phyloP scores from a whole-genome alignment of 2,797 vertebrate species.

The Gymnoscopelus microlampas region DNA sequence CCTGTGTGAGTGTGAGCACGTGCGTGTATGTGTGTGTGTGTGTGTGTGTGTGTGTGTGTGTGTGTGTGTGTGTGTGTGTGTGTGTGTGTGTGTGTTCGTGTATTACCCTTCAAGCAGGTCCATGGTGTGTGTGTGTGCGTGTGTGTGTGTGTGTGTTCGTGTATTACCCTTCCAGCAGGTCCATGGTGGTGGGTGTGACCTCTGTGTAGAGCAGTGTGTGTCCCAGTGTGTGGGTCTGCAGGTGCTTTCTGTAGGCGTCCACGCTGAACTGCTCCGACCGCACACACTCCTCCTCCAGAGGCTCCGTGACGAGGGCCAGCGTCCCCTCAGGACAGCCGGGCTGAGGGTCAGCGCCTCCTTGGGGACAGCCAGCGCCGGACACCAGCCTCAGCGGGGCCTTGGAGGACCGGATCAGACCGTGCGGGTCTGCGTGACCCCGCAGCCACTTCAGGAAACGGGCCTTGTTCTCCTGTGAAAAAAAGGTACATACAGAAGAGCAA shows the following conservation, averaged over 20 bases:
- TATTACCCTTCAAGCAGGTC: constrained; percentile 91
- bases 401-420: constrained; percentile 71
- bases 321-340: constrained; percentile 49
- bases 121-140: constrained; percentile 88
- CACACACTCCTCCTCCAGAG: constrained; percentile 52
- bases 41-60: too few species aligned
- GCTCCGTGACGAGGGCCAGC: constrained; percentile 81
- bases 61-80: too few species aligned
- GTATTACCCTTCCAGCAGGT: constrained; percentile 90
- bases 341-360: constrained; percentile 43
- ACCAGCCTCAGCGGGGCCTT: constrained; percentile 79
- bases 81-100: too few species aligned
- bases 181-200: constrained; percentile 88
- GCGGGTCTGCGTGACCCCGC: constrained; percentile 60
- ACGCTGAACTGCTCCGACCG: constrained; percentile 83
- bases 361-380: constrained; percentile 55
- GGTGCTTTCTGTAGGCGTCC: constrained; percentile 82
- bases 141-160: too few species aligned
- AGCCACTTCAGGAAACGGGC: constrained; percentile 82
- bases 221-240: constrained; percentile 84
- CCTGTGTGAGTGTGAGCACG: too few species aligned
- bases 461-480: constrained; percentile 63
- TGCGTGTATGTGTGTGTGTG: too few species aligned
- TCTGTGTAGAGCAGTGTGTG: constrained; percentile 87
- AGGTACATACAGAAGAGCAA: background rate